Evolutionary conservation across 2,888 invertebrate species (phyloP), one percentile per base, ranked within the genome.

Genomic region (Mesoligia furuncula): DNA sequence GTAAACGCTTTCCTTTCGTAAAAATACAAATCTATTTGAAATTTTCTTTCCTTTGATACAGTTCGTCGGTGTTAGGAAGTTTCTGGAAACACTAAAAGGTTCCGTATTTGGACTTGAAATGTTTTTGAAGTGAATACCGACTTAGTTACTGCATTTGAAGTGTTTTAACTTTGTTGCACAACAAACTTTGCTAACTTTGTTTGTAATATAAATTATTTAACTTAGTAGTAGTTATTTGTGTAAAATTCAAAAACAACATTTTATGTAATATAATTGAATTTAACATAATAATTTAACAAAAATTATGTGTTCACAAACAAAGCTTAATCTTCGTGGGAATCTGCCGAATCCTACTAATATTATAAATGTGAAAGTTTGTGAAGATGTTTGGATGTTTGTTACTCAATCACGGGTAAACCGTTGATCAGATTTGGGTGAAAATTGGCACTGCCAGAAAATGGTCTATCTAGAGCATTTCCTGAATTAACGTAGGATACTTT

Each of bases 11-110:
- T 78, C 84, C 72, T 84, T 85, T 80, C 75, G 74, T 82, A 73
- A 88, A 87, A 87, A 79, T 87, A 86, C 88, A 82, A 86, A 85
- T 84, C 79, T 86, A 84, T 87, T 80, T 66, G 77, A 80, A 87
- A 77, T 87, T 80, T 81, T 70, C 75, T 85, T 87, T 81, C 75
- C 85, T 81, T 85, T 74, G 75, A 77, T 73, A 75, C 54, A 68
- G 65, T 61, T 73, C 13, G 51, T 67, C 31, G 68, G 68, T 80
- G 77, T 79, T 75, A 64, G 39, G 27, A 54, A 71, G 42, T 70
- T 75, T 75, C 67, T 68, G 11, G n/a, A 31, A 62, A 9, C 51
- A 48, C 51, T 83, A 45, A 61, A 71, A 42, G 75, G 83, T 84
- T 83, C 83, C 54, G 86, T 78, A 81, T 69, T 39, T 61, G 31